Conservation (phyloP, 1,140 invertebrate genomes). For the Chymomyza costata region DNA sequence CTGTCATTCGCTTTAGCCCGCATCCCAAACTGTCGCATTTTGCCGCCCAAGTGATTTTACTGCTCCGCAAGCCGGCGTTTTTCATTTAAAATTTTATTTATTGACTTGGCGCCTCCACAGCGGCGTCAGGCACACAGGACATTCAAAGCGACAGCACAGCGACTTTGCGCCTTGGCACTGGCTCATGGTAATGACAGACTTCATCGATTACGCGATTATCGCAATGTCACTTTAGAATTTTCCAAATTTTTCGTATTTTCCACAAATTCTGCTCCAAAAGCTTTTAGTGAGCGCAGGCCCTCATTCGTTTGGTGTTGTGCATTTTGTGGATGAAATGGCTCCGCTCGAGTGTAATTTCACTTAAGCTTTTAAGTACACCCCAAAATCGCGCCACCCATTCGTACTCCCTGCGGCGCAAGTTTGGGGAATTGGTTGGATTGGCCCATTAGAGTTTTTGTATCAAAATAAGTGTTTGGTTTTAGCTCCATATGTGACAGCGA, state of each 20-base stretch:
- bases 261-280: constrained; percentile 42
- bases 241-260: constrained; percentile 54
- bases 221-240: constrained; percentile 66
- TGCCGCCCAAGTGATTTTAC: constrained; percentile 34
- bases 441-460: constrained; percentile 31
- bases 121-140: not conserved
- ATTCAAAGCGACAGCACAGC: not conserved
- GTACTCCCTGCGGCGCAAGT: too few species aligned
- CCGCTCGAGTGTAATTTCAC: constrained; percentile 69
- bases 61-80: constrained; percentile 30
- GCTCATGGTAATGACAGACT: constrained; percentile 69
- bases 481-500: constrained; percentile 5
- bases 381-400: constrained; percentile 36
- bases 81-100: constrained; percentile 53
- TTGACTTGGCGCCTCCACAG: constrained; percentile 38
- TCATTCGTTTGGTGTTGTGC: constrained; percentile 23
- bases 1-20: not conserved
- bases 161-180: constrained; percentile 15
- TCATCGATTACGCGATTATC: constrained; percentile 72
- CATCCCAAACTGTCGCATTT: constrained; percentile 3
- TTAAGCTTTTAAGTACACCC: constrained; percentile 61
- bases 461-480: constrained; percentile 36
- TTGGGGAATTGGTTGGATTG: constrained; percentile 32
- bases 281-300: constrained; percentile 48
- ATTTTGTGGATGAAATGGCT: constrained; percentile 63